These are phyloP conservation scores for Drosophila greeni DNA, from an alignment of 2,888 invertebrate species.

Conservation along the genomic window DNA sequence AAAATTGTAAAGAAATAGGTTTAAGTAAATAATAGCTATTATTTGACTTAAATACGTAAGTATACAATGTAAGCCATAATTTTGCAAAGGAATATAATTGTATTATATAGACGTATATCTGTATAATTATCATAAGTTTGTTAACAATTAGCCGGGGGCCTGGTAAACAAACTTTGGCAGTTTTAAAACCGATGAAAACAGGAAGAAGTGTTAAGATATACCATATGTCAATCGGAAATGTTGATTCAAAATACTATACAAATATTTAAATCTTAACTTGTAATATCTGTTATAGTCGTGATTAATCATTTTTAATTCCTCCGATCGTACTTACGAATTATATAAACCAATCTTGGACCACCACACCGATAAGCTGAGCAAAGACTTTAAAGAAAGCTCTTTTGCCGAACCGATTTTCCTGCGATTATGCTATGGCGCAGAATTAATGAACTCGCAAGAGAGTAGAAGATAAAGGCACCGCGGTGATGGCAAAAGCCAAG, in stretches of 20 bases:
- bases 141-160: background rate
- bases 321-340: background rate
- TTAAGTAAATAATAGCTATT: constrained; percentile 15
- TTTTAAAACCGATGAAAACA: background rate
- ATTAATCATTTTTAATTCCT: background rate
- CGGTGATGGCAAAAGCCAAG: constrained; percentile 9
- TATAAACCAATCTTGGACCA: background rate
- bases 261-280: background rate
- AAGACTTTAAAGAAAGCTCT: constrained; percentile 19
- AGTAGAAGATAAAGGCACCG: constrained; percentile 27
- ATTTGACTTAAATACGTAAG: constrained; percentile 10
- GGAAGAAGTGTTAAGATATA: constrained; percentile 1
- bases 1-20: constrained; percentile 31
- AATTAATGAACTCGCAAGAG: constrained; percentile 55
- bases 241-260: background rate
- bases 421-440: constrained; percentile 29
- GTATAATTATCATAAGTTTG: background rate
- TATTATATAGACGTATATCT: background rate
- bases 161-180: background rate
- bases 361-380: constrained; percentile 8
- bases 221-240: background rate
- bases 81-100: background rate
- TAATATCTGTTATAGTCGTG: background rate
- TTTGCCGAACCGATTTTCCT: constrained; percentile 23
- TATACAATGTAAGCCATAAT: background rate